phyloP scores from a whole-genome alignment of 2,888 invertebrate species.

The Drosophila antonietae region DNA sequence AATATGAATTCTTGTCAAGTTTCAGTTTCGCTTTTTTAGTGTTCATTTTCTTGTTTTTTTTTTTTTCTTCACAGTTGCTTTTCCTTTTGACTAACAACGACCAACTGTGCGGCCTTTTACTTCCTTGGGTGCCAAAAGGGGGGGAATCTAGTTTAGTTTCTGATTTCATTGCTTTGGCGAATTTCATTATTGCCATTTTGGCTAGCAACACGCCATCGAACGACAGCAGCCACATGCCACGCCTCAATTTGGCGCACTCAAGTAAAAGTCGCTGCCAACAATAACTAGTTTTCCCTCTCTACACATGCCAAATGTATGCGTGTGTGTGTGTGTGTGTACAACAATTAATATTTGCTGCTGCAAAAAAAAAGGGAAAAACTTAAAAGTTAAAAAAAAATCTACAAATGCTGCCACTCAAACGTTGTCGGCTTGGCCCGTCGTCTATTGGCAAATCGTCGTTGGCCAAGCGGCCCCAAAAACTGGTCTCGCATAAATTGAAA shows the following conservation, averaged over 20 bases:
- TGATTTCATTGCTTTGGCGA: slow-evolving; percentile 11
- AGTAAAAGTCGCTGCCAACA: slow-evolving; percentile 73
- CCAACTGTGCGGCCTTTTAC: slow-evolving; percentile 62
- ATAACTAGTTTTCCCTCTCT: slow-evolving; percentile 57
- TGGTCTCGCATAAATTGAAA: slow-evolving; percentile 72
- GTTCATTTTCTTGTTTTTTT: background rate
- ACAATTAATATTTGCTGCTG: slow-evolving; percentile 73
- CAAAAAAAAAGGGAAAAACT: slow-evolving; percentile 31
- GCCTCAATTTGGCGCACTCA: slow-evolving; percentile 70
- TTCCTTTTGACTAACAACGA: slow-evolving; percentile 16
- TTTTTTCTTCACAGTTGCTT: slow-evolving; percentile 6
- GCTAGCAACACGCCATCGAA: slow-evolving; percentile 38
- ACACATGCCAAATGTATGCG: background rate
- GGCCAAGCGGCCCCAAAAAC: slow-evolving; percentile 67
- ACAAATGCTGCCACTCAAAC: slow-evolving; percentile 52
- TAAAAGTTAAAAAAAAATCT: slow-evolving; percentile 46
- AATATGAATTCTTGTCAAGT: slow-evolving; percentile 41
- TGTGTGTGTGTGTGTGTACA: slow-evolving; percentile 41
- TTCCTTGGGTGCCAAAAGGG: slow-evolving; percentile 55
- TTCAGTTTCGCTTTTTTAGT: slow-evolving; percentile 44
- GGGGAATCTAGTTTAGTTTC: slow-evolving; percentile 3
- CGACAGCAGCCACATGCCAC: slow-evolving; percentile 58
- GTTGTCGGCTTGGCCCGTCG: slow-evolving; percentile 17
- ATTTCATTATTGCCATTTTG: slow-evolving; percentile 69
- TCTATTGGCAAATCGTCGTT: slow-evolving; percentile 73